Percentiles rank a stretch among this genome's conserved stretches.
Conservation (phyloP, 1,140 invertebrate species). For the Leucophenga varia region DNA sequence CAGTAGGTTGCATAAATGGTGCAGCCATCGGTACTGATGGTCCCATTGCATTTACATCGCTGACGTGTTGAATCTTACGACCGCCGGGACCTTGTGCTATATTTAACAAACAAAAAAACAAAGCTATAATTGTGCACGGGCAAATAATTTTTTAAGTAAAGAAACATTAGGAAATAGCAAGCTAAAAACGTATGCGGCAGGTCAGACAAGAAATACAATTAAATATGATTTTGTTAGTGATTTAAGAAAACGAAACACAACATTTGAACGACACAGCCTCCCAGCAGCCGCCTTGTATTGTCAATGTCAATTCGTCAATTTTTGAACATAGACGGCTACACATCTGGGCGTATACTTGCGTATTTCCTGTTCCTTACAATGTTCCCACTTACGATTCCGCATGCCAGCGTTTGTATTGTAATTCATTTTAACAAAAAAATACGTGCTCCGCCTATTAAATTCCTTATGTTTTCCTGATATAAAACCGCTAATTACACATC, state of each 20-base stretch:
- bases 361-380: constrained; percentile 49
- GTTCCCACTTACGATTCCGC: constrained; percentile 58
- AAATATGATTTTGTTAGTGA: not conserved
- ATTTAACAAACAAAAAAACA: constrained; percentile 17
- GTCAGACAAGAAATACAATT: not conserved
- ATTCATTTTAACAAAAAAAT: too few relatives aligned
- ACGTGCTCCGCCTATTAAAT: too few relatives aligned
- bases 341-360: constrained; percentile 41
- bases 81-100: constrained; percentile 48
- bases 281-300: constrained; percentile 7
- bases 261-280: constrained; percentile 5
- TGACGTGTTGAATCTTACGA: constrained; percentile 65
- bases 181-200: constrained; percentile 2
- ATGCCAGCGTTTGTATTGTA: constrained; percentile 59
- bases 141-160: not conserved
- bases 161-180: constrained; percentile 9
- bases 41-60: constrained; percentile 67
- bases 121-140: constrained; percentile 3
- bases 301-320: constrained; percentile 6
- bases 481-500: too few relatives aligned
- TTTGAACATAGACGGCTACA: constrained; percentile 4
- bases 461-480: not conserved
- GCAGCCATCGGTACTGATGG: constrained; percentile 42
- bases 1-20: constrained; percentile 43
- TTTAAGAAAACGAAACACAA: constrained; percentile 9